Conservation (phyloP, 2,888 invertebrate genomes). For the Helleia helle region DNA sequence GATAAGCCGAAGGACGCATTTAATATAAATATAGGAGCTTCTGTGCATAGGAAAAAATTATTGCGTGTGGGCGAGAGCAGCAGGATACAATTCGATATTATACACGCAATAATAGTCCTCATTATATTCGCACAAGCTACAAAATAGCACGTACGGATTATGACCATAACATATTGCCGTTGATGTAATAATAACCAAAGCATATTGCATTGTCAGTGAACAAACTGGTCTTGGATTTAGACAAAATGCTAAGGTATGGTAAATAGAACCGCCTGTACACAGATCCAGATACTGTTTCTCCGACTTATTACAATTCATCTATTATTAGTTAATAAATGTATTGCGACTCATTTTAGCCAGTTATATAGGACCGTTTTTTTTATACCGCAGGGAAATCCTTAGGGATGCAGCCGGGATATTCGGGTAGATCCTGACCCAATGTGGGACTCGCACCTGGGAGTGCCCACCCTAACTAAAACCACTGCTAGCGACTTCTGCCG, state of each 20-base stretch:
- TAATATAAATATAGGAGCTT: conserved; percentile 7
- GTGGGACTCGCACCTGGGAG: too few relatives aligned
- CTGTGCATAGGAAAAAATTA: conserved; percentile 9
- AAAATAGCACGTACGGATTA: neutral
- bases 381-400: too few relatives aligned
- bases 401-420: too few relatives aligned
- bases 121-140: conserved; percentile 5
- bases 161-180: conserved; percentile 4
- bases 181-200: conserved; percentile 9
- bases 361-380: too few relatives aligned
- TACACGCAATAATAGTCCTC: conserved; percentile 7
- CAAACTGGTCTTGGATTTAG: conserved; percentile 9
- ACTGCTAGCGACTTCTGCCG: too few relatives aligned
- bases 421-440: too few relatives aligned
- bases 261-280: neutral
- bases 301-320: conserved; percentile 3
- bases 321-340: neutral
- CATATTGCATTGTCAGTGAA: conserved; percentile 9
- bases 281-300: neutral
- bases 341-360: too few relatives aligned
- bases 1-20: conserved; percentile 7
- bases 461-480: too few relatives aligned
- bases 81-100: conserved; percentile 1
- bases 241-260: conserved; percentile 6
- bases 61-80: conserved; percentile 7